Base-by-base conservation (phyloP, 2,888 invertebrate genomes). In the Hermodice carunculata region DNA sequence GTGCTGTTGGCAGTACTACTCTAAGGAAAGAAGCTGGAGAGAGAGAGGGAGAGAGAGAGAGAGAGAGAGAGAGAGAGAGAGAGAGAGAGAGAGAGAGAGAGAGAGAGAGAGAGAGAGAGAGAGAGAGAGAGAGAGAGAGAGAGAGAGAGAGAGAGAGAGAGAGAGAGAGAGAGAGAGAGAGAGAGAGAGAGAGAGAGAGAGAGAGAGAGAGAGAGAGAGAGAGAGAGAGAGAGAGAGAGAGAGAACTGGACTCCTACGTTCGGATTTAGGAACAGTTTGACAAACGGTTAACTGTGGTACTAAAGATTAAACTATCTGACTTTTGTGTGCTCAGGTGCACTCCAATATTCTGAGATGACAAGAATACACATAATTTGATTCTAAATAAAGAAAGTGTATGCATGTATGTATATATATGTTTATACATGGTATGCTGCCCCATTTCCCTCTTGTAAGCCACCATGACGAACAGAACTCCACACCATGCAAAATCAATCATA, bases 91-190 rank as follows among this genome's bases (percentile, higher is more conserved):
- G 40, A 1, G 34, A 60, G 60, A 60, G 51, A 60, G 49, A 60
- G 51, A 60, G 60, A 60, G 52, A 52, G 52, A 40, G 40, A 1
- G 34, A 60, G 60, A 60, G 51, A 60, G 49, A 60, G 51, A 40
- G 40, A 1, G 34, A 60, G 60, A 60, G 51, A 60, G 49, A 60
- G 51, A 60, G 60, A 60, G 52, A 52, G 52, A 52, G 52, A 52
- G 52, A 52, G 52, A 52, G 52, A 52, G 59, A 59, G 49, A 53
- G 51, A 57, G 48, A 53, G 22, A 51, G 59, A 54, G 37, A 40
- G 40, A 1, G 34, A 60, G 60, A 60, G 51, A 60, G 49, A 60
- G 51, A 60, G 60, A 60, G 52, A 52, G 52, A 52, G 52, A 52
- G 52, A 52, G 52, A 52, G 52, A 52, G 59, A 59, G 49, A 53